Base-by-base conservation (phyloP, 2,888 invertebrate genomes). In the Scrobipalpa costella region DNA sequence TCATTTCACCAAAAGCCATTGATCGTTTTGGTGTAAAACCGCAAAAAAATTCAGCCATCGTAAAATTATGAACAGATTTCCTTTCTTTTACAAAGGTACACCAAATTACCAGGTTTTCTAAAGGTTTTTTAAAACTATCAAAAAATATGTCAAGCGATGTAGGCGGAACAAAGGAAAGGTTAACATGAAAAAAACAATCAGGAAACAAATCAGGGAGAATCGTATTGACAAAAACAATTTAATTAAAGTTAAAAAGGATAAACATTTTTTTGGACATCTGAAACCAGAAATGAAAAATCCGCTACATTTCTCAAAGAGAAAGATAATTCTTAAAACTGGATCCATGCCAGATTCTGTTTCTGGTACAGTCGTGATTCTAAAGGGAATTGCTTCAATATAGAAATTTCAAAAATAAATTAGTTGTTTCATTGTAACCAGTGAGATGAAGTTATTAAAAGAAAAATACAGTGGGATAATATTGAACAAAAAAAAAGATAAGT, bases 281-380 rank as follows among this genome's bases (percentile, higher is more conserved):
- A 40, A 40, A 40, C 40, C 40, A 13, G 40, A 40, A 40, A 40
- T 40, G 40, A 40, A n/a, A 40, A 13, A 40, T 50, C 21, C 21
- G 19, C 19, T 19, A 19, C 11, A 19, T 21, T 19, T 50, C 19
- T 50, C 50, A 50, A 11, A 0, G 50, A 50, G 50, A 19, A 50
- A 50, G 50, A 50, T 50, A 50, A 50, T 19, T 50, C 50, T 19
- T 50, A 11, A 11, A 17, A 19, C 50, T 50, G 50, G 49, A 49
- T 5, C 2, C 17, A 1, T 15, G 50, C 50, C 50, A 50, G 17
- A 11, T 19, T 21, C 21, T 9, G 19, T 17, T 50, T 50, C 50
- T 19, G 2, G 19, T 50, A 2, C 50, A 50, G 50, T 50, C 50
- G 50, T 21, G 21, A 49, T 49, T 49, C 49, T 38, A 38, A 11